A percentile compares a stretch with the other conserved stretches of the same genome.
These are phyloP conservation scores for Pinctada fucata DNA, from an alignment of 2,888 invertebrate genomes.

Conservation along the genomic window DNA sequence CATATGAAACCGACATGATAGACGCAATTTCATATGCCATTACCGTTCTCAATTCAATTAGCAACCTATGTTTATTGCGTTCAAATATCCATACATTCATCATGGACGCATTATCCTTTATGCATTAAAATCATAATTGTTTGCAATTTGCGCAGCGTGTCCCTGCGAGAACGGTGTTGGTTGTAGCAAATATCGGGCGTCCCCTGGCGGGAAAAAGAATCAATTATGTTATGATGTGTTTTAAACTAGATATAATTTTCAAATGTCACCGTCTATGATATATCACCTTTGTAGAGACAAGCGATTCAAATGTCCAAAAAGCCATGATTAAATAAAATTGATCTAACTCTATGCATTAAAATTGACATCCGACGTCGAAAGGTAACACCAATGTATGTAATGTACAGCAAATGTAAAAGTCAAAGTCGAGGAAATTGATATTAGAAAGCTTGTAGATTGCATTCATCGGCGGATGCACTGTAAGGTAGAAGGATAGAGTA, in stretches of 20 bases:
- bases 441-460: too few relatives aligned
- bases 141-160: not conserved
- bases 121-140: constrained; percentile 2
- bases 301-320: constrained; percentile 5
- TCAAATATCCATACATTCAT: not conserved
- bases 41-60: not conserved
- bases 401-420: too few relatives aligned
- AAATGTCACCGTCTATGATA: constrained; percentile 30
- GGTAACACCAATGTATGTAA: too few relatives aligned
- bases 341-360: not conserved
- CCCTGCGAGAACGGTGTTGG: not conserved
- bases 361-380: not conserved
- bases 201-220: not conserved
- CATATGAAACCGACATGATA: not conserved
- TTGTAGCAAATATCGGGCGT: not conserved
- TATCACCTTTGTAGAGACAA: constrained; percentile 9
- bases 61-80: not conserved
- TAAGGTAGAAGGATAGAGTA: too few relatives aligned
- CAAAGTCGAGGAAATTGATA: too few relatives aligned
- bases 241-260: constrained; percentile 24
- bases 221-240: constrained; percentile 29
- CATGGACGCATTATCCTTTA: not conserved
- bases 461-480: too few relatives aligned
- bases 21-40: constrained; percentile 3
- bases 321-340: constrained; percentile 25